A percentile compares a stretch with the other conserved stretches of the same genome.
phyloP scores from a whole-genome alignment of 2,113 vertebrate species.

The Microcebus murinus region DNA sequence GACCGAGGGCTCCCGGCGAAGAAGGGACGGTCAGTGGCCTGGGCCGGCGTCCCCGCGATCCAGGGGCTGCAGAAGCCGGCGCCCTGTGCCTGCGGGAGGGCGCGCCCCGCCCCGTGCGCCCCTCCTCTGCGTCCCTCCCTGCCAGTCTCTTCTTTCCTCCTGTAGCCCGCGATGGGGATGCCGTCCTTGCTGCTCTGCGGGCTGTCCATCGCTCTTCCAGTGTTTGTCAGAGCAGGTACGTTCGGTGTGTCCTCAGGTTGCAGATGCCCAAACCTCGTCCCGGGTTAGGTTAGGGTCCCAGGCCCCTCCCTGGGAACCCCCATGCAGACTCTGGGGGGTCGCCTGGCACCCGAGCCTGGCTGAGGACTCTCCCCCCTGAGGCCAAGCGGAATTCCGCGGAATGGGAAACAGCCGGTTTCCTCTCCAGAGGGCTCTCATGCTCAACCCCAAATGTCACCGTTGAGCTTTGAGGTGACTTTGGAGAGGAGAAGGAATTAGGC shows the following conservation, averaged over 20 bases:
- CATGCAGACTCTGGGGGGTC: rapidly evolving
- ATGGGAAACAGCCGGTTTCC: no score
- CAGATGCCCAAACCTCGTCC: neutral
- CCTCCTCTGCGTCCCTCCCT: neutral
- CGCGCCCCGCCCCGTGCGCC: rapidly evolving
- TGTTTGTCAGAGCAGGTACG: constrained; percentile 46
- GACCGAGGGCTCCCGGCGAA: rapidly evolving
- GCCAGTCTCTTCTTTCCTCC: neutral
- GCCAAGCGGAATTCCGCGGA: rapidly evolving
- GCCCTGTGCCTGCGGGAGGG: rapidly evolving
- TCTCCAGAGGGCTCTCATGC: neutral
- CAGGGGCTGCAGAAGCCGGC: neutral
- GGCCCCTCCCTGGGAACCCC: rapidly evolving
- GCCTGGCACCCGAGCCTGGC: rapidly evolving
- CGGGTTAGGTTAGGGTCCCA: no score
- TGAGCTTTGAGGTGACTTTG: neutral
- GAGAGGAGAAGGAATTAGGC: neutral
- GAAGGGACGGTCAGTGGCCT: neutral
- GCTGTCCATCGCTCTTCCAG: neutral
- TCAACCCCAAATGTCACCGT: neutral
- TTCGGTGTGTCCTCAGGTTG: neutral
- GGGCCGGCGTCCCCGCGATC: neutral
- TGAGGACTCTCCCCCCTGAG: rapidly evolving
- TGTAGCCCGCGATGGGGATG: neutral
- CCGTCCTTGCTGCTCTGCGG: constrained; percentile 13